Percentiles rank a stretch among this genome's conserved stretches.
Conservation (phyloP, 2,888 invertebrate species). For the Epinotia ramella region DNA sequence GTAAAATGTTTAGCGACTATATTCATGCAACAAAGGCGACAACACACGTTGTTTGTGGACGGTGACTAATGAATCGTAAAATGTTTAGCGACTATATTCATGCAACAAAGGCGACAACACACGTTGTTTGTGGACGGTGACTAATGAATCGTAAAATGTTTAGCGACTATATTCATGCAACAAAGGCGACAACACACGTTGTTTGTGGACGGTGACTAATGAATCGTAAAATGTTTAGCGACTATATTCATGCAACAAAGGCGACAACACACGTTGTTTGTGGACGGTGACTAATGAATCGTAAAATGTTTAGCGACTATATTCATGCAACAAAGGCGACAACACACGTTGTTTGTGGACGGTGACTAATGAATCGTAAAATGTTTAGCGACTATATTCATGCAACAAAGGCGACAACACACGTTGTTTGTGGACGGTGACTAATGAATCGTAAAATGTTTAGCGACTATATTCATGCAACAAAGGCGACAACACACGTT, state of each 20-base stretch:
- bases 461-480: not conserved
- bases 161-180: not conserved
- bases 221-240: conserved; percentile 57
- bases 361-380: conserved; percentile 69
- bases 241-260: conserved; percentile 10
- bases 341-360: conserved; percentile 44
- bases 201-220: conserved; percentile 62
- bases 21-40: conserved; percentile 10
- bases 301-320: conserved; percentile 46
- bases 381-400: not conserved
- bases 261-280: conserved; percentile 22
- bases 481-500: conserved; percentile 20
- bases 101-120: conserved; percentile 19
- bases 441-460: conserved; percentile 64
- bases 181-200: conserved; percentile 20
- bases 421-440: conserved; percentile 53
- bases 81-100: not conserved
- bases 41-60: conserved; percentile 44
- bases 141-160: conserved; percentile 64
- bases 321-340: conserved; percentile 10
- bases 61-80: conserved; percentile 69
- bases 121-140: conserved; percentile 53
- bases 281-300: conserved; percentile 68
- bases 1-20: conserved; percentile 46
- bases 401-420: conserved; percentile 19